These are phyloP conservation scores for Bothrops alternatus DNA, from an alignment of 2,797 vertebrate genomes.

Conservation along the genomic window DNA sequence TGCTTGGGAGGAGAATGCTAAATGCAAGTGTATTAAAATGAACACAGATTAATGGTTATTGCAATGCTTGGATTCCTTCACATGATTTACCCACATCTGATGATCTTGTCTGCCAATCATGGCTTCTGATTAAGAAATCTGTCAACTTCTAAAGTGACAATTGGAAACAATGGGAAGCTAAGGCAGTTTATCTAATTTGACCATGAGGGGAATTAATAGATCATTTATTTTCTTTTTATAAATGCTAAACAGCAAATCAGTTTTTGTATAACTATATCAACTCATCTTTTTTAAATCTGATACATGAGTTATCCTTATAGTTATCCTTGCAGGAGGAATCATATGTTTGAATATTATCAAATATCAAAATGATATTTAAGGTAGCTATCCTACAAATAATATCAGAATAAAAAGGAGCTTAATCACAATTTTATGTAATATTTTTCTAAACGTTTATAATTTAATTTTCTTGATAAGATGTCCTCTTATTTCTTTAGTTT, in stretches of 20 bases:
- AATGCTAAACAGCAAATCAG: neutral
- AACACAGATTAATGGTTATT: neutral
- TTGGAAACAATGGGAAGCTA: neutral
- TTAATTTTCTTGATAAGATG: neutral
- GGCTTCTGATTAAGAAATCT: neutral
- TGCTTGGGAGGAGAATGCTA: neutral
- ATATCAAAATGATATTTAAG: neutral
- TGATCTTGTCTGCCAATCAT: neutral
- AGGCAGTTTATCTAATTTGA: neutral
- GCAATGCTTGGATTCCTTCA: neutral
- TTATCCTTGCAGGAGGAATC: neutral
- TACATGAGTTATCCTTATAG: neutral
- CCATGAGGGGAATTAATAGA: neutral
- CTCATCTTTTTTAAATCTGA: neutral
- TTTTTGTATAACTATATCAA: neutral
- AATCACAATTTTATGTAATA: neutral
- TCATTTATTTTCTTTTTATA: neutral
- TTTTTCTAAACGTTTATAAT: neutral
- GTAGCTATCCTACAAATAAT: neutral
- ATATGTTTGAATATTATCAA: neutral
- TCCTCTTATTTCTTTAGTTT: neutral
- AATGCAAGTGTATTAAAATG: neutral
- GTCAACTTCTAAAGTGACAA: neutral
- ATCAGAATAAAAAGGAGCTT: neutral
- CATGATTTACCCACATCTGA: neutral